Evolutionary conservation across 2,888 invertebrate species (phyloP).

Genomic region (Chrysomela aeneicollis): DNA sequence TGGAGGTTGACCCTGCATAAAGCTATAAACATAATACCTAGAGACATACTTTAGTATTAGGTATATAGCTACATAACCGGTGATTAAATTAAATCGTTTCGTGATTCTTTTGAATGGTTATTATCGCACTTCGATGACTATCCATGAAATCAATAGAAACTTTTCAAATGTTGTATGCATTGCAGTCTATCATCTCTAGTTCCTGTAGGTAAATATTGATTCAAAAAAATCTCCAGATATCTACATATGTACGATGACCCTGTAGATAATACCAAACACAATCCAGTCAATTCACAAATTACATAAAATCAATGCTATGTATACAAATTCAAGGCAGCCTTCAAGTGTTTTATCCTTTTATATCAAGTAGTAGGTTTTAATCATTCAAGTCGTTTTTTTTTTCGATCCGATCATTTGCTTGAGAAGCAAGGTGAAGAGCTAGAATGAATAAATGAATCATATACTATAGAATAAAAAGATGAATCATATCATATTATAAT

Average conservation of each 20-base stretch:
- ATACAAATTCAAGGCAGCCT: slow-evolving; percentile 28
- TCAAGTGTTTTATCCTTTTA: slow-evolving; percentile 28
- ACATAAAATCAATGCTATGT: slow-evolving; percentile 32
- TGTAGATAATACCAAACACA: background rate
- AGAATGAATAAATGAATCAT: background rate
- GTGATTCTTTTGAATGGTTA: no score
- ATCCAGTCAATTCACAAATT: slow-evolving; percentile 17
- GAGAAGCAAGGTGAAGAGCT: background rate
- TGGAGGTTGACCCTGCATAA: slow-evolving; percentile 12
- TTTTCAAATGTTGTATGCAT: no score
- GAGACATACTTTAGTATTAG: background rate
- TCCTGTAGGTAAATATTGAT: background rate
- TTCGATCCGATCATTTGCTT: background rate
- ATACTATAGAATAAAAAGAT: no score
- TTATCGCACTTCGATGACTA: no score
- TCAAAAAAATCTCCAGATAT: no score
- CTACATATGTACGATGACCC: background rate
- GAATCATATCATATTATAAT: no score
- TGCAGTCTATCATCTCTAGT: background rate
- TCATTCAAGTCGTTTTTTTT: background rate
- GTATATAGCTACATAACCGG: no score
- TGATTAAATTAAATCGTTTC: no score
- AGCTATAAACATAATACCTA: background rate
- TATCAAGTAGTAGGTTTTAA: slow-evolving; percentile 10
- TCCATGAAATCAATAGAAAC: no score